Base-by-base conservation (phyloP, 2,888 invertebrate species). In the Ormyrus thymus region DNA sequence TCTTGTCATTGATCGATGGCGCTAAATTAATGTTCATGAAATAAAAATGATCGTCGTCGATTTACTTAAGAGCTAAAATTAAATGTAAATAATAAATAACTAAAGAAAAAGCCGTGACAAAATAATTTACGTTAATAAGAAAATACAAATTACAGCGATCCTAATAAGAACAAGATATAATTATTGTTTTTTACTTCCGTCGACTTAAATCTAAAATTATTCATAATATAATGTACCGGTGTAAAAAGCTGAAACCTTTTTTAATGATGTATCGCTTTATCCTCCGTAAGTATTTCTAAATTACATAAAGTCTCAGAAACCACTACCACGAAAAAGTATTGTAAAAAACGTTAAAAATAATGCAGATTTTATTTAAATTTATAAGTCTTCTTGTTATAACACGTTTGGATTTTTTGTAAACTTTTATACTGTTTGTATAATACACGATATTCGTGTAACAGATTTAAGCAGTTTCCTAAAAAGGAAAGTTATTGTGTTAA, bases 341-440 rank as follows among this genome's bases (percentile, higher is more conserved):
- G 82, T 81, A 81, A 78, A 82, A 82, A 81, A 79, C 74, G 79
- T 82, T 82, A 69, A 73, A 76, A 64, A 71, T 62, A 64, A 76
- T 58, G 56, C 76, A 78, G 56, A 76, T 79, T 75, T 79, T 73
- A 75, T 72, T 78, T 79, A 74, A 80, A 81, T 80, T 80, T 72
- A 78, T 75, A 77, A 76, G 68, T 65, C 66, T 76, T 81, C 76
- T 81, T 74, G 80, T 82, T 81, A 81, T 73, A 73, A 71, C 62
- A 74, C 58, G 58, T 81, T 79, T 79, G 58, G 58, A 76, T 81
- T 79, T 81, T 81, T 81, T 78, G 76, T 79, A 81, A 76, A 76
- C 74, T 81, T 81, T 81, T 73, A 81, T 81, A 81, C 81, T 81
- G 72, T 74, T 81, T 81, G 65, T 81, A 79, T 74, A 56, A 78